Evolutionary conservation across 2,888 invertebrate species (phyloP).

Genomic region (Ptychoptera contaminata): DNA sequence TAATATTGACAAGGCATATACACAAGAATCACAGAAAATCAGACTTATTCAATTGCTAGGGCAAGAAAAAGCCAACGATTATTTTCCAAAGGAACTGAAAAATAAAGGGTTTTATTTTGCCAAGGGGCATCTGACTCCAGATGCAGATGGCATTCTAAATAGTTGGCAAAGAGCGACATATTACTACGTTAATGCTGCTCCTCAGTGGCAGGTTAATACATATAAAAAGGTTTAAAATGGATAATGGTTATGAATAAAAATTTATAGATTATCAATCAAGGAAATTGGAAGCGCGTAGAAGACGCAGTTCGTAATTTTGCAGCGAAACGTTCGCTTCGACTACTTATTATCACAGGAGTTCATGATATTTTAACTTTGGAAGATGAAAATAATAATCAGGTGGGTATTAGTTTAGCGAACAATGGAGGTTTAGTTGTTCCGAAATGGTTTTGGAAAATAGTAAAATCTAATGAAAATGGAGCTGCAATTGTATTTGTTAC

Average conservation of each 20-base stretch:
- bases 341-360: slow-evolving; percentile 31
- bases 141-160: slow-evolving; percentile 32
- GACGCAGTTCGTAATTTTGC: slow-evolving; percentile 25
- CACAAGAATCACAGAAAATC: slow-evolving; percentile 18
- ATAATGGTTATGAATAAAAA: neutral
- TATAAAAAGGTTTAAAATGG: neutral
- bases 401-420: slow-evolving; percentile 24
- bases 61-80: slow-evolving; percentile 17
- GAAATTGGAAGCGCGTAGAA: slow-evolving; percentile 33
- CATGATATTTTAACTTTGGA: slow-evolving; percentile 25
- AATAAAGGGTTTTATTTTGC: slow-evolving; percentile 27
- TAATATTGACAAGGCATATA: slow-evolving; percentile 17
- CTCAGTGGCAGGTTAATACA: slow-evolving; percentile 30
- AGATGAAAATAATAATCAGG: slow-evolving; percentile 18
- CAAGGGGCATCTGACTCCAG: slow-evolving; percentile 33
- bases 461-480: slow-evolving; percentile 22
- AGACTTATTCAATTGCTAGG: slow-evolving; percentile 21
- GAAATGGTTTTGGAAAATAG: slow-evolving; percentile 31
- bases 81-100: slow-evolving; percentile 18
- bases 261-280: slow-evolving; percentile 22
- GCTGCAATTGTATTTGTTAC: slow-evolving; percentile 30
- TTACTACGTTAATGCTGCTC: slow-evolving; percentile 33
- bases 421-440: slow-evolving; percentile 26
- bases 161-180: slow-evolving; percentile 32
- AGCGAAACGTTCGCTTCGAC: slow-evolving; percentile 11